Base-by-base conservation (phyloP, 1,140 invertebrate genomes). In the Diorhabda elongata region DNA sequence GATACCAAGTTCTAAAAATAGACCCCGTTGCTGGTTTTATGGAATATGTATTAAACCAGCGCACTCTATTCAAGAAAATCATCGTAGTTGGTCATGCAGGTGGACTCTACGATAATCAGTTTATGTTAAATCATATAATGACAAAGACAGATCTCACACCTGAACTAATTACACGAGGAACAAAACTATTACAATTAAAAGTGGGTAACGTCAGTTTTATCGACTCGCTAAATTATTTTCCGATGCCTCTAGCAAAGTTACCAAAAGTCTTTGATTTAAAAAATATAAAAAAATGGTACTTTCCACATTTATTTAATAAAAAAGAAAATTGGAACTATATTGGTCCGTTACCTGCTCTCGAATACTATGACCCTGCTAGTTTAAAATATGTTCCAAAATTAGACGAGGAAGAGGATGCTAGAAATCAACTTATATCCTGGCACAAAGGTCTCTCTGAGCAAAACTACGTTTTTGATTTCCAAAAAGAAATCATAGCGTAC, bases 241-340 rank as follows among this genome's bases (percentile, higher is more conserved):
- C 63, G 8, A 64, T 69, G 59, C 63, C 68, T 6, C 42, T 69
- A 6, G 57, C 68, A 45, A 5, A 59, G 8, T 64, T 69, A n/a
- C 68, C 68, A 5, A 66, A 69, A 66, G 59, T 63, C 5, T 69
- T 69, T 59, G 63, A 60, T 42, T 66, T 66, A 6, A n/a, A 41
- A 5, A 9, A 58, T 26, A 41, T 67, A 11, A 70, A 69, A 42
- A 73, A 73, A 64, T 69, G 71, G 3, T 70, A 73, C 44, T 70
- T 70, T 67, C 66, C 71, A 52, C 69, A 73, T 61, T 44, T 68
- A n/a, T 73, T 73, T 58, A 73, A 73, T 60, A 68, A n/a, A 42
- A 61, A 5, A 6, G 61, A 64, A 57, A 68, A 73, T 43, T 8
- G 59, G 58, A 64, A 68, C 58, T 70, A 70, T 64, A 44, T 70